A percentile compares a stretch with the other conserved stretches of the same genome.
Conservation (phyloP, 64 coral and sea anemone species). For the Stichodactyla mertensii region DNA sequence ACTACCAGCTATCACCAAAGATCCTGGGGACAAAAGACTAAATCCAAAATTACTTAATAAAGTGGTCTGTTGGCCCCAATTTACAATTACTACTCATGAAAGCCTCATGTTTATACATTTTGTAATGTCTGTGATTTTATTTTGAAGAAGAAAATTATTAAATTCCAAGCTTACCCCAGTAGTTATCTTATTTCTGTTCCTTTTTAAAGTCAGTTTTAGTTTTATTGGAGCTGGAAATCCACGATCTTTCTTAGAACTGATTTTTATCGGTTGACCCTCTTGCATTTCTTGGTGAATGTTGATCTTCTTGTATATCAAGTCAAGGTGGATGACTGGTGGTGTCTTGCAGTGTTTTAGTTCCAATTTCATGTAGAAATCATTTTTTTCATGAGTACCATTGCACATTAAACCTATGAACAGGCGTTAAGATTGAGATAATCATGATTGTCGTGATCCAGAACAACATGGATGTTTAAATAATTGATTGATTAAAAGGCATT, state of each 20-base stretch:
- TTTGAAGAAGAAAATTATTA: too few relatives aligned
- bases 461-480: neutral
- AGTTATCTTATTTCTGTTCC: neutral
- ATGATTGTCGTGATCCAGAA: neutral
- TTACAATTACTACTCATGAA: too few relatives aligned
- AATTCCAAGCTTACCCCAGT: neutral
- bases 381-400: slow-evolving; percentile 22
- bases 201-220: neutral
- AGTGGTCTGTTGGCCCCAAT: too few relatives aligned
- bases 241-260: neutral
- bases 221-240: neutral
- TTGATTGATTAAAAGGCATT: neutral
- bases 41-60: too few relatives aligned
- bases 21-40: too few relatives aligned
- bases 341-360: slow-evolving; percentile 19
- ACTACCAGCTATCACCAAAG: too few relatives aligned
- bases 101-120: too few relatives aligned
- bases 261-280: neutral
- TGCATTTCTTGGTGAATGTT: neutral
- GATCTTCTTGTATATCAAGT: slow-evolving; percentile 4
- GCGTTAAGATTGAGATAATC: neutral
- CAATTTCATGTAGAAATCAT: slow-evolving; percentile 15
- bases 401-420: neutral
- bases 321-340: slow-evolving; percentile 9
- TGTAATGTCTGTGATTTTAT: too few relatives aligned